A percentile compares a stretch with the other conserved stretches of the same genome.
Evolutionary conservation across 2,888 invertebrate genomes (phyloP).

Genomic region (Pachydiplax longipennis): DNA sequence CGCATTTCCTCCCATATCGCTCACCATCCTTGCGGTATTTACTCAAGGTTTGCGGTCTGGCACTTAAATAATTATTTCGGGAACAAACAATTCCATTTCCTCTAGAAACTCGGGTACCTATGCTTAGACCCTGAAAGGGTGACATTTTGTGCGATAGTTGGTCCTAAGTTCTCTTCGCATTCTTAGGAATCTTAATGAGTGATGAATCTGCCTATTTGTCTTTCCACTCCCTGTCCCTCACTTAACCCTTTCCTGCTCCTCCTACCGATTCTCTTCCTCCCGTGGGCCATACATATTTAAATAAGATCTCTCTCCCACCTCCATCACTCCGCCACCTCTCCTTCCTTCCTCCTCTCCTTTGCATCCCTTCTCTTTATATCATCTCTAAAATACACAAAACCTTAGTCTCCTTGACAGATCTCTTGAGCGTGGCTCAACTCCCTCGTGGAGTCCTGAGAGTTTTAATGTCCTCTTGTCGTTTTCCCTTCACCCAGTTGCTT

Average conservation of each 20-base stretch:
- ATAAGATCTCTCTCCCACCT: background rate
- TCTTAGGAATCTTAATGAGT: conserved; percentile 24
- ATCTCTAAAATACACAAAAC: conserved; percentile 35
- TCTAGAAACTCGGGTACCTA: background rate
- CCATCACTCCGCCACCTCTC: background rate
- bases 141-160: conserved; percentile 1
- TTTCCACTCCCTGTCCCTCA: conserved; percentile 26
- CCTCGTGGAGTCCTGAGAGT: background rate
- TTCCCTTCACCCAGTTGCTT: background rate
- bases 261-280: background rate
- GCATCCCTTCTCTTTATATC: background rate
- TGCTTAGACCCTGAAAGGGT: background rate
- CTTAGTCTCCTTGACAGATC: conserved; percentile 24
- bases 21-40: too few species aligned
- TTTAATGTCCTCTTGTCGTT: background rate
- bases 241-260: background rate
- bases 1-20: too few species aligned
- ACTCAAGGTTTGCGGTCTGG: background rate
- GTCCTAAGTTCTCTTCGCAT: conserved; percentile 1
- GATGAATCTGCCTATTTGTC: conserved; percentile 24
- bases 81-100: background rate
- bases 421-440: background rate
- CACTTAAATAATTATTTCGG: background rate
- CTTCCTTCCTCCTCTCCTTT: too few species aligned
- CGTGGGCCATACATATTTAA: conserved; percentile 28